A percentile compares a stretch with the other conserved stretches of the same genome.
phyloP scores from a whole-genome alignment of 2,888 invertebrate species.

The Drosophila mercatorum region DNA sequence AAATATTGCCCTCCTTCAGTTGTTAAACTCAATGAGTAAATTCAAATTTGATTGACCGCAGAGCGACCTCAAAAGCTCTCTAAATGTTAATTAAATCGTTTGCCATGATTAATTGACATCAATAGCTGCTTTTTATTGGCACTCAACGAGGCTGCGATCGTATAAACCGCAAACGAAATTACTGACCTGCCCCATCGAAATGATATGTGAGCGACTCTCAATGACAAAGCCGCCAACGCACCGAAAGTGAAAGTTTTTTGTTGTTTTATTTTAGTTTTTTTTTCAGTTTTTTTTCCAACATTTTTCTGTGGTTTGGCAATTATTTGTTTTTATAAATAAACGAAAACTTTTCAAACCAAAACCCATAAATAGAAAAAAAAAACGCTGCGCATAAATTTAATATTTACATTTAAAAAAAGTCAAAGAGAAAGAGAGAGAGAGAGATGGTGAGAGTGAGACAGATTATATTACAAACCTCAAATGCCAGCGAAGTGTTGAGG shows the following conservation, averaged over 20 bases:
- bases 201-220: conserved; percentile 30
- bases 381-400: conserved; percentile 52
- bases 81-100: conserved; percentile 27
- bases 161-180: conserved; percentile 29
- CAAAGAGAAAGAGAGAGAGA: conserved; percentile 1
- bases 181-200: conserved; percentile 48
- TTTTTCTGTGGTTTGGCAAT: conserved; percentile 17
- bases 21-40: conserved; percentile 1
- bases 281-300: not conserved
- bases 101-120: conserved; percentile 44
- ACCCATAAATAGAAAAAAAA: conserved; percentile 30
- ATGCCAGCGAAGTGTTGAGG: conserved; percentile 31
- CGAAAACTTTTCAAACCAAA: conserved; percentile 26
- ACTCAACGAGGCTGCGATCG: conserved; percentile 20
- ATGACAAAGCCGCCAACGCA: conserved; percentile 52
- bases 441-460: conserved; percentile 15
- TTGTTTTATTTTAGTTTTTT: not conserved
- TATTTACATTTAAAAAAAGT: conserved; percentile 42
- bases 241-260: conserved; percentile 67
- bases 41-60: conserved; percentile 15
- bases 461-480: conserved; percentile 41
- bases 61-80: conserved; percentile 18
- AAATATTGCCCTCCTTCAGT: not conserved
- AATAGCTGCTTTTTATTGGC: conserved; percentile 23
- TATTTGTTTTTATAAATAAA: conserved; percentile 55